These are phyloP conservation scores for Globodera rostochiensis DNA, from an alignment of 1,140 invertebrate species.

Conservation along the genomic window DNA sequence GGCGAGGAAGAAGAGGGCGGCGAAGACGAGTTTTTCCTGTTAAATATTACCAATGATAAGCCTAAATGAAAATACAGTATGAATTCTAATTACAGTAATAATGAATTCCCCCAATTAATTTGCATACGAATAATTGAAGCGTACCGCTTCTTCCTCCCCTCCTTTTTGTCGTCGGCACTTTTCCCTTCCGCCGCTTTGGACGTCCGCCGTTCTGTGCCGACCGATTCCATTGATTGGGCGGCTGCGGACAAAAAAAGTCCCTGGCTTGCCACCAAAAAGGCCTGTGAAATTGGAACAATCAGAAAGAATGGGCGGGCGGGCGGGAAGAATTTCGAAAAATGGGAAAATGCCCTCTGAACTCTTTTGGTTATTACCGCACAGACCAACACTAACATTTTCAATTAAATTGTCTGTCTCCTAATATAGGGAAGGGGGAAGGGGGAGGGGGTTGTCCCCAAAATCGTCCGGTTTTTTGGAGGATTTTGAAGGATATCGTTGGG, in stretches of 20 bases:
- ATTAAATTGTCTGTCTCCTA: too few species aligned
- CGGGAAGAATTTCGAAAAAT: not conserved
- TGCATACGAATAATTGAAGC: not conserved
- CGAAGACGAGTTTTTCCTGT: constrained; percentile 6
- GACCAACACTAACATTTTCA: too few species aligned
- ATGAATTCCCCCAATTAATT: too few species aligned
- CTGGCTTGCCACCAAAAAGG: not conserved
- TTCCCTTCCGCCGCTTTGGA: constrained; percentile 18
- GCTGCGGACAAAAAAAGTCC: not conserved
- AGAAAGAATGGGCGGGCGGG: not conserved
- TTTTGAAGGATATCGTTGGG: too few species aligned
- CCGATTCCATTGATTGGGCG: not conserved
- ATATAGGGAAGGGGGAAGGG: too few species aligned
- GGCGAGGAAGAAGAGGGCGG: constrained; percentile 21
- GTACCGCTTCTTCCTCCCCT: constrained; percentile 22
- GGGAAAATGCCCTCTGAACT: not conserved
- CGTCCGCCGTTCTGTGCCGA: not conserved
- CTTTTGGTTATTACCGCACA: too few species aligned
- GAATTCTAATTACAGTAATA: constrained; percentile 1
- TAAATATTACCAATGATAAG: too few species aligned
- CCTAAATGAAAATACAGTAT: not conserved
- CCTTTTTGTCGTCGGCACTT: constrained; percentile 23
- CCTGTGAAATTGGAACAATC: not conserved
- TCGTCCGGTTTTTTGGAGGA: too few species aligned
- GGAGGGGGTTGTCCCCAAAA: too few species aligned